Conservation (phyloP, 2,888 invertebrate genomes). For the Oxystoma pomonae region DNA sequence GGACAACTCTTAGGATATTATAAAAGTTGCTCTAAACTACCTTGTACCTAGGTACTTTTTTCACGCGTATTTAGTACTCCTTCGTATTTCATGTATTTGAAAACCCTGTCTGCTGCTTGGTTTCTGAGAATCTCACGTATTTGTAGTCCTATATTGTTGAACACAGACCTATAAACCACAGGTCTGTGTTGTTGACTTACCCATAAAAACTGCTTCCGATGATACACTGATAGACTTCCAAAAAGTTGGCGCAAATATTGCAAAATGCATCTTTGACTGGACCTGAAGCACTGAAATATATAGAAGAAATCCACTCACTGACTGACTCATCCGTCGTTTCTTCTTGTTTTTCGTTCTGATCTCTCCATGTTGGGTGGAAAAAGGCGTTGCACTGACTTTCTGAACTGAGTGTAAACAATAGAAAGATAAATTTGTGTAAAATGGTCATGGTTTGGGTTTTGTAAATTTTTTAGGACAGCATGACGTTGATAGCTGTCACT, state of each 20-base stretch:
- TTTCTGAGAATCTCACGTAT: no score
- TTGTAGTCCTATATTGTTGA: no score
- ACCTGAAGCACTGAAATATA: not conserved
- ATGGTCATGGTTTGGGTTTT: slow-evolving; percentile 13
- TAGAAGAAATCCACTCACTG: slow-evolving; percentile 19
- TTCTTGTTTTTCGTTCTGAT: slow-evolving; percentile 14
- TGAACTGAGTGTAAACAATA: slow-evolving; percentile 3
- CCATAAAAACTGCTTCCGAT: slow-evolving; percentile 15
- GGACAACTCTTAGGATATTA: no score
- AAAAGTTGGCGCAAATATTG: slow-evolving; percentile 25
- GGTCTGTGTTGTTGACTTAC: no score
- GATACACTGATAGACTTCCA: slow-evolving; percentile 28
- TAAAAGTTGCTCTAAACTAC: no score
- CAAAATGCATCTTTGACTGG: slow-evolving; percentile 27
- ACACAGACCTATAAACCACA: no score
- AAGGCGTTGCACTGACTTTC: slow-evolving; percentile 6
- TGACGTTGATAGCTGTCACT: no score
- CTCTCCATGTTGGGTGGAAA: slow-evolving; percentile 24
- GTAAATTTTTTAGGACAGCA: slow-evolving; percentile 15
- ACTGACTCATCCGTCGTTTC: slow-evolving; percentile 11
- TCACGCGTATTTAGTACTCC: no score
- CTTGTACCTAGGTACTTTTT: no score
- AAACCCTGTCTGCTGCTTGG: no score
- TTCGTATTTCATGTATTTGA: no score
- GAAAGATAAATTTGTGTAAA: slow-evolving; percentile 23